A percentile compares a stretch with the other conserved stretches of the same genome.
These are phyloP conservation scores for Brachionus angularis DNA, from an alignment of 1,140 invertebrate species.

Conservation along the genomic window DNA sequence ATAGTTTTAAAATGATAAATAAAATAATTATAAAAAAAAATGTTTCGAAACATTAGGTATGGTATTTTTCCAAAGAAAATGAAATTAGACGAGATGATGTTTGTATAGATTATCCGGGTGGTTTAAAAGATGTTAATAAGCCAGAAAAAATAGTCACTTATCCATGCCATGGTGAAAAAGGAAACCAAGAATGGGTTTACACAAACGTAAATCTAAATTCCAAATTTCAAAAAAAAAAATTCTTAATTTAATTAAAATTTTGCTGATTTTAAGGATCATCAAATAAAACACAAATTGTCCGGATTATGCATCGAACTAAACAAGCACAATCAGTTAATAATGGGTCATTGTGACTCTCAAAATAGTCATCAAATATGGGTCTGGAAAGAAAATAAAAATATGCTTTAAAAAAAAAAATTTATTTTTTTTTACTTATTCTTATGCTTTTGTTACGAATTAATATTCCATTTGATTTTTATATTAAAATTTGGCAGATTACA, in stretches of 20 bases:
- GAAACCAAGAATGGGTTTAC: conserved; percentile 44
- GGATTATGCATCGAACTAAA: conserved; percentile 27
- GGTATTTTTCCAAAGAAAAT: conserved; percentile 9
- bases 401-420: background rate
- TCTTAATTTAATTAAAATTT: background rate
- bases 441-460: background rate
- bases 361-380: conserved; percentile 33
- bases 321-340: conserved; percentile 1
- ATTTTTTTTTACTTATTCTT: background rate
- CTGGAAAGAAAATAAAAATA: conserved; percentile 36
- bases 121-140: conserved; percentile 58
- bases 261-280: conserved; percentile 26
- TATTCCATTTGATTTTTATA: background rate
- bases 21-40: too few species aligned
- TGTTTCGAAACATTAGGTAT: too few species aligned
- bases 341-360: conserved; percentile 5
- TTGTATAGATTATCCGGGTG: conserved; percentile 90
- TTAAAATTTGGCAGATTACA: too few species aligned
- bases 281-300: conserved; percentile 25
- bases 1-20: too few species aligned
- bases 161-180: conserved; percentile 75
- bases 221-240: background rate
- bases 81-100: conserved; percentile 94
- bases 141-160: conserved; percentile 71
- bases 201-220: background rate